Evolutionary conservation across 2,113 vertebrate species (phyloP).

Genomic region (Calonectris borealis): DNA sequence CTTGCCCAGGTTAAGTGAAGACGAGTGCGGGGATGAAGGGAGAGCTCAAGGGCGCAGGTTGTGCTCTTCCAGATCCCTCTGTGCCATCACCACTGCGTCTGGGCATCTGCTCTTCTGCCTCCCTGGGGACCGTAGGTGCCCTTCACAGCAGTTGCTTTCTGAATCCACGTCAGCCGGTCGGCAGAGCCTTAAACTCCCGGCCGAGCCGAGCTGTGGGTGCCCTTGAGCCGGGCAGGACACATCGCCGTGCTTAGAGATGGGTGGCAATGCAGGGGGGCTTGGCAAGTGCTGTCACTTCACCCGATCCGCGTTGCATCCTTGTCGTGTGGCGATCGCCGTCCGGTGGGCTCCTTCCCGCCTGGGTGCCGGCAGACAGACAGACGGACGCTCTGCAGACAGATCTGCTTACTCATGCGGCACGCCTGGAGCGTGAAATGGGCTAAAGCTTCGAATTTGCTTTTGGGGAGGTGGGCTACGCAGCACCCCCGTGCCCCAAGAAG

Average conservation of each 20-base stretch:
- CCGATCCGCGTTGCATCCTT: rapidly evolving
- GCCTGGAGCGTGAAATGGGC: background rate
- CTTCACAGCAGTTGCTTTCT: background rate
- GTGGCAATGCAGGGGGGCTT: background rate
- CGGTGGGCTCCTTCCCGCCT: background rate
- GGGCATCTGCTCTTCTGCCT: background rate
- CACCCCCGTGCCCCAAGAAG: rapidly evolving
- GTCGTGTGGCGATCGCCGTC: rapidly evolving
- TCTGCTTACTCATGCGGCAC: background rate
- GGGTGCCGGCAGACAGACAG: background rate
- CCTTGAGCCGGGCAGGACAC: background rate
- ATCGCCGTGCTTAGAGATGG: rapidly evolving
- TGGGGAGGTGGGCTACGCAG: background rate
- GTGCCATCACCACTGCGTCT: background rate
- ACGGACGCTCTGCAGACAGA: background rate
- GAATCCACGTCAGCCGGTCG: background rate
- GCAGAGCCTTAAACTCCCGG: background rate
- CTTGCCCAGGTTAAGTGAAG: background rate
- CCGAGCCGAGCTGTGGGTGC: background rate
- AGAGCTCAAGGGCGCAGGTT: background rate
- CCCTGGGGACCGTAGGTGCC: background rate
- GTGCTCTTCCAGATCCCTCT: background rate
- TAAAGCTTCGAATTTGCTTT: rapidly evolving
- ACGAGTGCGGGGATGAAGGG: background rate
- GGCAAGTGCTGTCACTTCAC: background rate